Base-by-base conservation (phyloP, 2,113 vertebrate genomes). In the Cavia aperea region DNA sequence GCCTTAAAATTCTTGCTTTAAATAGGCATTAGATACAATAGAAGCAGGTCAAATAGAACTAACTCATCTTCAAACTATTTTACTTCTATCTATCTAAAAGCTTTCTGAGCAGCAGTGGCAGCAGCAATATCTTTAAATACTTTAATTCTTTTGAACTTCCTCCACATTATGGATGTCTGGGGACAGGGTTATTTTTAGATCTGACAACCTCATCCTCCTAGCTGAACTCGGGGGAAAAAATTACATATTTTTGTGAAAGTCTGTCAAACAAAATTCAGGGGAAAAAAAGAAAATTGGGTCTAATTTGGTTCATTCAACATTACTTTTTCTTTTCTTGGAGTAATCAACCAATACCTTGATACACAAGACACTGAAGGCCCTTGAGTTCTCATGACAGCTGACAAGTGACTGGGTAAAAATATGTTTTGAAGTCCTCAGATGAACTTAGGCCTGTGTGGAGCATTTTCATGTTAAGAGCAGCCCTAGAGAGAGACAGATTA, bases 171-270 rank as follows among this genome's bases (percentile, higher is more conserved):
- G 77, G 54, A 95, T 94, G 92, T 93, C 89, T 95, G 79, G 89
- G 86, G 68, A 95, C 26, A 70, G 23, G 39, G 62, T 83, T 96
- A 95, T 96, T 96, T 96, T 96, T 95, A 95, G 90, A 81, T 95
- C 78, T 91, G 91, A 95, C 79, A 96, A 93, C 90, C 86, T 95
- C 84, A 88, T 77, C 88, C 77, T 93, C 81, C 75, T 75, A 96
- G 81, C 60, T 95, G 89, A 96, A 90, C 91, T 92, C 15, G 62
- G 81, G n/a, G 51, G 29, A 19, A 88, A 77, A 84, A 91, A 31
- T 49, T 87, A 65, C 92, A 94, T 62, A 79, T 8, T 93, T 89
- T 54, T 92, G 43, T 94, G 88, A 90, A 94, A 96, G 58, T 94
- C 95, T 95, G 91, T 95, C 91, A 95, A 94, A 94, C 63, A 89